Evolutionary conservation across 2,888 invertebrate genomes (phyloP).

Genomic region (Byasa hedistus): DNA sequence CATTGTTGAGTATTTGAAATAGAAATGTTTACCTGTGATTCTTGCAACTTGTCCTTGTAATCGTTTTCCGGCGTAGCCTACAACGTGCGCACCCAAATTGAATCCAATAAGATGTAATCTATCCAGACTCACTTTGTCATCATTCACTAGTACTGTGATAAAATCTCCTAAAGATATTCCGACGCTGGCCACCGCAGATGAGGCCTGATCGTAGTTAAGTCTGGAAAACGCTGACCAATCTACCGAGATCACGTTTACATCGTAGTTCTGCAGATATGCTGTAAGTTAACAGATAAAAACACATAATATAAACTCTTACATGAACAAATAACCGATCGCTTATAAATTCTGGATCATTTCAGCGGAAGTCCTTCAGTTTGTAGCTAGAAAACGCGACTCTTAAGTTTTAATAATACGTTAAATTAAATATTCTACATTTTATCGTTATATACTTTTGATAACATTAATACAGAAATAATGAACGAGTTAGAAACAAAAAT

Average conservation of each 20-base stretch:
- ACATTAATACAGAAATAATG: too few relatives aligned
- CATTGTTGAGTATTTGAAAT: background rate
- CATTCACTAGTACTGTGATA: constrained; percentile 35
- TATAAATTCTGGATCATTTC: too few relatives aligned
- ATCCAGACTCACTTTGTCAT: constrained; percentile 29
- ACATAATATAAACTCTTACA: background rate
- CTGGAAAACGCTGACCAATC: constrained; percentile 53
- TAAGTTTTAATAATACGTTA: too few relatives aligned
- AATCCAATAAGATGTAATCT: constrained; percentile 56
- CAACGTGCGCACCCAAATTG: constrained; percentile 57
- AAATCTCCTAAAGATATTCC: constrained; percentile 41
- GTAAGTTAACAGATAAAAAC: constrained; percentile 26
- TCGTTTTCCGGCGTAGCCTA: constrained; percentile 48
- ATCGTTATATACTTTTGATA: too few relatives aligned
- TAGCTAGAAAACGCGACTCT: too few relatives aligned
- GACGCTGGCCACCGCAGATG: constrained; percentile 43
- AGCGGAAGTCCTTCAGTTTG: too few relatives aligned
- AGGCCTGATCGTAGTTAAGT: constrained; percentile 45
- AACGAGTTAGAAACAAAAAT: background rate
- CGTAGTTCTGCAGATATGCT: constrained; percentile 41
- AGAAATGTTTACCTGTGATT: constrained; percentile 52
- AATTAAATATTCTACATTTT: too few relatives aligned
- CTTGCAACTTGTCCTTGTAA: constrained; percentile 43
- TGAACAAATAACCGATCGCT: too few relatives aligned
- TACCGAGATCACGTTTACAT: constrained; percentile 51